These are phyloP conservation scores for Uloborus diversus DNA, from an alignment of 1,140 invertebrate genomes.

Conservation along the genomic window DNA sequence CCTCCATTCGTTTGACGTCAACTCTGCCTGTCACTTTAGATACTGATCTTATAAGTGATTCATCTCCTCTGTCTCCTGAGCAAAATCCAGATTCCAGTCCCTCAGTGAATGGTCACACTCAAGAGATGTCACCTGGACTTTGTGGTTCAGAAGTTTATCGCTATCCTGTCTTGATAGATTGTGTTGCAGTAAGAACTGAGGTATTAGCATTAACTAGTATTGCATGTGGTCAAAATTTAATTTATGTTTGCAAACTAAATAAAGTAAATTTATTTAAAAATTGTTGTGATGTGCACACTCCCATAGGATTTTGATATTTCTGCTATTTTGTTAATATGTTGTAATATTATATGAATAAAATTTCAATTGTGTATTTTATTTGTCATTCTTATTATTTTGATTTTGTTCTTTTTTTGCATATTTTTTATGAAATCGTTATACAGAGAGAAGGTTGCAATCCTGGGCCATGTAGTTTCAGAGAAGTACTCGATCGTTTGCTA, in stretches of 20 bases:
- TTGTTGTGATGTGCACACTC: background rate
- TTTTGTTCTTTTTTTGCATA: background rate
- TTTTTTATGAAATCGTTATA: background rate
- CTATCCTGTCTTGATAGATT: slow-evolving; percentile 82
- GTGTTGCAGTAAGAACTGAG: slow-evolving; percentile 80
- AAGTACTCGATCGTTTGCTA: slow-evolving; percentile 83
- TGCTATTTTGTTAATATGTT: background rate
- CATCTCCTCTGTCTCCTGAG: slow-evolving; percentile 19
- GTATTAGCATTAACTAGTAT: slow-evolving; percentile 62
- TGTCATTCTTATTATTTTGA: background rate
- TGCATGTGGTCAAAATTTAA: background rate
- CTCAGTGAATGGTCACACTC: slow-evolving; percentile 37
- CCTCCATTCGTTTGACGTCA: slow-evolving; percentile 78
- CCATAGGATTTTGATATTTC: background rate
- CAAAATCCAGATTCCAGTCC: slow-evolving; percentile 20
- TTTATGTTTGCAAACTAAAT: background rate
- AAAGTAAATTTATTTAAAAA: no score
- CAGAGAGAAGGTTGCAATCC: slow-evolving; percentile 58
- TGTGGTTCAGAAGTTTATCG: slow-evolving; percentile 73
- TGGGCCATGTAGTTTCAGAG: slow-evolving; percentile 79
- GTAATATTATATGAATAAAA: background rate
- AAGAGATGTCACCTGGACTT: slow-evolving; percentile 61
- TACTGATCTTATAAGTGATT: slow-evolving; percentile 63
- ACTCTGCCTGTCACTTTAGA: slow-evolving; percentile 77
- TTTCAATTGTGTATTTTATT: background rate